Conservation (phyloP, 2,113 vertebrate species). For the Lathamus discolor region DNA sequence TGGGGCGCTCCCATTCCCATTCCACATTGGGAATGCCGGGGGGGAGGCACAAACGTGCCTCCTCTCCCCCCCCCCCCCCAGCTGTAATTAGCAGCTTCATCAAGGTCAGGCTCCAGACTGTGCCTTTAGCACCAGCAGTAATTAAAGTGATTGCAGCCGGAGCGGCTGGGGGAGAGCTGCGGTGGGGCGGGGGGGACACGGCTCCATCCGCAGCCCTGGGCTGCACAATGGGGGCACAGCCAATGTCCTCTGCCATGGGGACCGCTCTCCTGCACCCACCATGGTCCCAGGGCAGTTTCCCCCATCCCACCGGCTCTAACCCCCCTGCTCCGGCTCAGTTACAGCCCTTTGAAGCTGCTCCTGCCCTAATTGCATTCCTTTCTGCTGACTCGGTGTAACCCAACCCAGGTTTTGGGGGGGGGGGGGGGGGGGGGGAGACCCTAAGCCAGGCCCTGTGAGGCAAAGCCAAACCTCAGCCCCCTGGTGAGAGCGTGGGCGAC, state of each 20-base stretch:
- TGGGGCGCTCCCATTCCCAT: not conserved
- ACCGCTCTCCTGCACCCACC: not conserved
- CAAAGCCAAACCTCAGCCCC: not conserved
- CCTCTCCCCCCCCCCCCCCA: not conserved
- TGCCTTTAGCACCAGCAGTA: not conserved
- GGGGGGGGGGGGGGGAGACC: not conserved
- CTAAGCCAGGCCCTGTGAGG: not conserved
- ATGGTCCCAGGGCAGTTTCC: fast-evolving
- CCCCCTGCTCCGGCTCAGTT: not conserved
- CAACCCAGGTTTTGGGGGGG: slow-evolving; percentile 23
- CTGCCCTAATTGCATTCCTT: slow-evolving; percentile 43
- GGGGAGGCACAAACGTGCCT: not conserved
- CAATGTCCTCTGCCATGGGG: not conserved
- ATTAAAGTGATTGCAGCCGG: slow-evolving; percentile 1
- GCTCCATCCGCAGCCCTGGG: not conserved
- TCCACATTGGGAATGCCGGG: not conserved
- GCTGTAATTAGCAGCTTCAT: slow-evolving; percentile 34
- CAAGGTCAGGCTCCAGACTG: slow-evolving; percentile 52
- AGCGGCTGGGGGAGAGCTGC: not conserved
- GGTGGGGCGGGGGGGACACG: not conserved
- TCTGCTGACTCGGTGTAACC: slow-evolving; percentile 51
- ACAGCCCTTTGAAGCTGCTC: not conserved
- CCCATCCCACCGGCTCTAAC: not conserved
- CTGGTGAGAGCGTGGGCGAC: not conserved
- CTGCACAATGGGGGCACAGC: not conserved